phyloP scores from a whole-genome alignment of 1,140 invertebrate species.

The Drosophila nikananu region DNA sequence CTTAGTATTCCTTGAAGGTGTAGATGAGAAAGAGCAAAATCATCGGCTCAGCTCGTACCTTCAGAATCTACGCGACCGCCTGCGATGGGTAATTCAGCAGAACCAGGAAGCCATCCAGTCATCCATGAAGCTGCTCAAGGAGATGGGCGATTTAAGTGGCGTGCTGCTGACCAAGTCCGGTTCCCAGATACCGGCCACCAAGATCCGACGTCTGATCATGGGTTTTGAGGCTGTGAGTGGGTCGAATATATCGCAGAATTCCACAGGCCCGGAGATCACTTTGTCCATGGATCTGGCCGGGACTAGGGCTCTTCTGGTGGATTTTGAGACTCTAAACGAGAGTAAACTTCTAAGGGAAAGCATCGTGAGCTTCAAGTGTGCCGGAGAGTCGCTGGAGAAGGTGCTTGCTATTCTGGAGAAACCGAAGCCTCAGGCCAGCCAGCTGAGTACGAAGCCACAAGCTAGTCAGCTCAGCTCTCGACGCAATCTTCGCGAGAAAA shows the following conservation, averaged over 20 bases:
- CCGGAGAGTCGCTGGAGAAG: conserved; percentile 4
- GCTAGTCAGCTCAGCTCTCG: not conserved
- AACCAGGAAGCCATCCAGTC: not conserved
- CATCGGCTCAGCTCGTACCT: not conserved
- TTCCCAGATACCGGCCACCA: not conserved
- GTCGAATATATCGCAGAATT: not conserved
- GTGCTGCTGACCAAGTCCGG: not conserved
- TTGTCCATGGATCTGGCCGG: not conserved
- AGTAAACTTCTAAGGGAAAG: not conserved
- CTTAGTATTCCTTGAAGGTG: not conserved
- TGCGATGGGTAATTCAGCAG: not conserved
- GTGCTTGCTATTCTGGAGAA: not conserved
- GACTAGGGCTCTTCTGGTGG: not conserved
- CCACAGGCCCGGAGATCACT: not conserved
- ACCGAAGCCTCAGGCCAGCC: not conserved
- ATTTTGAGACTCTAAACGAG: not conserved
- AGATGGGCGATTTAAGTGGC: conserved; percentile 1
- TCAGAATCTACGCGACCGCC: not conserved
- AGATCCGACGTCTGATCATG: conserved; percentile 6
- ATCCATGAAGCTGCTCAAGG: not conserved
- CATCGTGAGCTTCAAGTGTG: not conserved
- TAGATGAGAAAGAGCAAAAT: conserved; percentile 2
- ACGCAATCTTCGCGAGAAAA: conserved; percentile 9
- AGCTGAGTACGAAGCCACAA: not conserved
- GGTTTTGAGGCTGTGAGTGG: not conserved